phyloP scores from a whole-genome alignment of 2,888 invertebrate species.

The Drosophila ustulata region DNA sequence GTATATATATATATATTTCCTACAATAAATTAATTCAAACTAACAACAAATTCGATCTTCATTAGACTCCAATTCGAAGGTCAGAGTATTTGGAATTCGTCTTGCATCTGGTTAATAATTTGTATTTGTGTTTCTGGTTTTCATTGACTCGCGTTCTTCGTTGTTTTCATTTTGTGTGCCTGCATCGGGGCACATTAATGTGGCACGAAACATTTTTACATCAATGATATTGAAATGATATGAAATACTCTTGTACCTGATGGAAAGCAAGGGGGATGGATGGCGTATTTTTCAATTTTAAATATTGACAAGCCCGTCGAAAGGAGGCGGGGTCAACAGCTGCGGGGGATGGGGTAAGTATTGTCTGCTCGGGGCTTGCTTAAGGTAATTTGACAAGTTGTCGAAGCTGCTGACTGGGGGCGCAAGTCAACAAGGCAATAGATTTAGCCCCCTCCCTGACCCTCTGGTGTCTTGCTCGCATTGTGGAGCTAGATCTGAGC shows the following conservation, averaged over 20 bases:
- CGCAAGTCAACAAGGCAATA: slow-evolving; percentile 57
- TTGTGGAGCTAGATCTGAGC: slow-evolving; percentile 1
- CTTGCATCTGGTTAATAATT: not conserved
- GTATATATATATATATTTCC: no score
- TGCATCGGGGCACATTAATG: slow-evolving; percentile 55
- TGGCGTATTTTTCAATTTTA: slow-evolving; percentile 70
- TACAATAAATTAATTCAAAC: no score
- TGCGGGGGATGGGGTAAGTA: slow-evolving; percentile 6
- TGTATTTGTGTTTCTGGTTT: slow-evolving; percentile 42
- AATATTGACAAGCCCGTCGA: slow-evolving; percentile 59
- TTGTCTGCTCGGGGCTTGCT: slow-evolving; percentile 63
- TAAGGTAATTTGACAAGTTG: slow-evolving; percentile 80
- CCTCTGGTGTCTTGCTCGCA: slow-evolving; percentile 52
- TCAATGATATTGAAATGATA: slow-evolving; percentile 79
- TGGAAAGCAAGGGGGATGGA: slow-evolving; percentile 5
- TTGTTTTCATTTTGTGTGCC: slow-evolving; percentile 38
- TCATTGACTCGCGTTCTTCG: slow-evolving; percentile 64
- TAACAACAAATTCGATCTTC: no score
- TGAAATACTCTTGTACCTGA: slow-evolving; percentile 62
- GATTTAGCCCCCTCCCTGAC: not conserved
- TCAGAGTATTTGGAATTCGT: slow-evolving; percentile 25
- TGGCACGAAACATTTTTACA: slow-evolving; percentile 59
- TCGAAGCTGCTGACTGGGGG: slow-evolving; percentile 60
- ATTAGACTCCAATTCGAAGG: no score
- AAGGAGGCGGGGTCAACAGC: slow-evolving; percentile 7